These are phyloP conservation scores for Agriopis marginaria DNA, from an alignment of 2,888 invertebrate species.

Conservation along the genomic window DNA sequence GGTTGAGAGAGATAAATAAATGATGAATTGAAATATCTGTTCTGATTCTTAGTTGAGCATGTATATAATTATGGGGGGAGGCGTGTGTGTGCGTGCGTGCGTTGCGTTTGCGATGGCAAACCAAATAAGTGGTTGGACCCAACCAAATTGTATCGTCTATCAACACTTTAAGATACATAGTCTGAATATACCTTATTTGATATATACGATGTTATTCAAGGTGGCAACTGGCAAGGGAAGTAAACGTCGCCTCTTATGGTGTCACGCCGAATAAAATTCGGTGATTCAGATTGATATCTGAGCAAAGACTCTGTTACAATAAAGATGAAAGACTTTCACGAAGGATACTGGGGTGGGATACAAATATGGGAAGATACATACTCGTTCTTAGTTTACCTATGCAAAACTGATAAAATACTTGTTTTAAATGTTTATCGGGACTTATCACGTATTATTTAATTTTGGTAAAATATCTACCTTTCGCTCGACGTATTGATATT, in stretches of 20 bases:
- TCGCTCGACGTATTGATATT: too few relatives aligned
- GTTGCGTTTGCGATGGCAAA: too few relatives aligned
- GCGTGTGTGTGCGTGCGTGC: too few relatives aligned
- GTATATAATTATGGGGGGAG: too few relatives aligned
- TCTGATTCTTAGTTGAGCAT: too few relatives aligned
- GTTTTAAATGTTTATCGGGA: too few relatives aligned
- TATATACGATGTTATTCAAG: conserved; percentile 25
- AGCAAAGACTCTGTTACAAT: conserved; percentile 4
- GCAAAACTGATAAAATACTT: neutral
- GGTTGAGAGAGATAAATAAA: too few relatives aligned
- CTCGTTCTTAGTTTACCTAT: neutral
- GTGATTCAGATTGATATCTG: conserved; percentile 12
- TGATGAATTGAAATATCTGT: too few relatives aligned
- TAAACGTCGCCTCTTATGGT: conserved; percentile 18
- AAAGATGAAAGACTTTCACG: neutral
- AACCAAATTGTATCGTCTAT: too few relatives aligned
- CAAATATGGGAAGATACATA: neutral
- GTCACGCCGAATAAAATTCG: conserved; percentile 16
- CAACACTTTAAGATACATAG: neutral
- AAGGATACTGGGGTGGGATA: neutral
- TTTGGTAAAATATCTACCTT: too few relatives aligned
- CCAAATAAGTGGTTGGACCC: too few relatives aligned
- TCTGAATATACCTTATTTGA: conserved; percentile 11
- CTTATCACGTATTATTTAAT: too few relatives aligned
- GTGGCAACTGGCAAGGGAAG: conserved; percentile 18